Conservation (phyloP, 2,888 invertebrate species). For the Ectobius pallidus region DNA sequence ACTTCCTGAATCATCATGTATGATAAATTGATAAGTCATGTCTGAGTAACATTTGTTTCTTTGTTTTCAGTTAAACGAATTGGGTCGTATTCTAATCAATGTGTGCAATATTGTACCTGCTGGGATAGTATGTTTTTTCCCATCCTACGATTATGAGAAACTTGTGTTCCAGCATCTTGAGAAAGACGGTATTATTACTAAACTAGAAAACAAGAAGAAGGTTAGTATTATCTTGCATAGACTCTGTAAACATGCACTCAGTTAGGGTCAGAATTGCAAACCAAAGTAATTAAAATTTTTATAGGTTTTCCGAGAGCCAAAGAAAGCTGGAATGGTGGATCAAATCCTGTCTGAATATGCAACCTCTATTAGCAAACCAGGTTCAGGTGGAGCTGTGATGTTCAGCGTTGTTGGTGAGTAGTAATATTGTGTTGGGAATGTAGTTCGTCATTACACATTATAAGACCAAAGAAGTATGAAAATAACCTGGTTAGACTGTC, state of each 20-base stretch:
- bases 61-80: slow-evolving; percentile 71
- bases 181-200: slow-evolving; percentile 65
- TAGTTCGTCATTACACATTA: too few relatives aligned
- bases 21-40: too few relatives aligned
- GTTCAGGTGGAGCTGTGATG: slow-evolving; percentile 74
- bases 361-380: slow-evolving; percentile 57
- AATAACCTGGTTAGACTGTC: too few relatives aligned
- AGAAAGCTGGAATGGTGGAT: slow-evolving; percentile 71
- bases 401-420: slow-evolving; percentile 89
- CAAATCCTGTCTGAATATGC: slow-evolving; percentile 73
- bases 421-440: too few relatives aligned
- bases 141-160: slow-evolving; percentile 90
- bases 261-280: too few relatives aligned
- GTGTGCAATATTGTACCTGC: slow-evolving; percentile 81
- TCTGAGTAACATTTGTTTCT: too few relatives aligned
- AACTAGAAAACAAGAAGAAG: slow-evolving; percentile 72
- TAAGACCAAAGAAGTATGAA: too few relatives aligned
- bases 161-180: slow-evolving; percentile 68
- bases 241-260: too few relatives aligned
- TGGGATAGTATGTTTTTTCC: slow-evolving; percentile 92
- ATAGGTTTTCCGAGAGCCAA: slow-evolving; percentile 80
- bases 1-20: too few relatives aligned
- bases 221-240: slow-evolving; percentile 47
- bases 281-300: too few relatives aligned
- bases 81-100: slow-evolving; percentile 76